A percentile compares a stretch with the other conserved stretches of the same genome.
Evolutionary conservation across 2,888 invertebrate species (phyloP).

Genomic region (Venusia cambrica): DNA sequence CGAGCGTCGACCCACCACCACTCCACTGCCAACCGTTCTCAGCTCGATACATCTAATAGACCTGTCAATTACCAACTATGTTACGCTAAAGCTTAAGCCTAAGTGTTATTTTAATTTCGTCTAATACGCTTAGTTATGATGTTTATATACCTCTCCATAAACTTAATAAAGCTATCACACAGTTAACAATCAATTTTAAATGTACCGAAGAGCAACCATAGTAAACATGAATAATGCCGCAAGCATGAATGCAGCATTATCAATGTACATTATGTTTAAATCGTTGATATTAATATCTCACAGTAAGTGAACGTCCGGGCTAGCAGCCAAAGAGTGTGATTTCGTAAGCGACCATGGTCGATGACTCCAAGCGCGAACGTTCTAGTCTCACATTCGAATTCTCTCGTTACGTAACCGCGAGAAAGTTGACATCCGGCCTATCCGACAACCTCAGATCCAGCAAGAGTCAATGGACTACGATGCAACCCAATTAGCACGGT

Average conservation of each 20-base stretch:
- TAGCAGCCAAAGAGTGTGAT: slow-evolving; percentile 49
- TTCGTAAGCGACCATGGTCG: slow-evolving; percentile 78
- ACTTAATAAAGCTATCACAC: no score
- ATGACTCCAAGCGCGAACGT: slow-evolving; percentile 79
- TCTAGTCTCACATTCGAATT: slow-evolving; percentile 65
- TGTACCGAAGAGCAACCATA: no score
- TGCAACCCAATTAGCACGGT: slow-evolving; percentile 43
- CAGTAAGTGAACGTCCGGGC: slow-evolving; percentile 49
- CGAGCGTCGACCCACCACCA: slow-evolving; percentile 67
- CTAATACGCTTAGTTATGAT: not conserved
- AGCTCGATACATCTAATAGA: slow-evolving; percentile 33
- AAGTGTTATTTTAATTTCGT: not conserved
- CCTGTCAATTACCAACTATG: slow-evolving; percentile 29
- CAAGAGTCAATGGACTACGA: slow-evolving; percentile 49
- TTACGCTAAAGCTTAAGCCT: slow-evolving; percentile 12
- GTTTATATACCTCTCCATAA: not conserved
- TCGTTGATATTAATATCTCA: slow-evolving; percentile 24
- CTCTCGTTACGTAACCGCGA: slow-evolving; percentile 72
- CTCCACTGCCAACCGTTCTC: slow-evolving; percentile 32
- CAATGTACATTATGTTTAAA: no score
- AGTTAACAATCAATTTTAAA: no score
- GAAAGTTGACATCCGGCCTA: slow-evolving; percentile 76
- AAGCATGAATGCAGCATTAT: slow-evolving; percentile 3
- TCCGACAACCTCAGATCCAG: slow-evolving; percentile 43
- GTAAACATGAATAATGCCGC: no score